A percentile compares a stretch with the other conserved stretches of the same genome.
Conservation (phyloP, 2,797 vertebrate genomes). For the Loris lydekkerianus region DNA sequence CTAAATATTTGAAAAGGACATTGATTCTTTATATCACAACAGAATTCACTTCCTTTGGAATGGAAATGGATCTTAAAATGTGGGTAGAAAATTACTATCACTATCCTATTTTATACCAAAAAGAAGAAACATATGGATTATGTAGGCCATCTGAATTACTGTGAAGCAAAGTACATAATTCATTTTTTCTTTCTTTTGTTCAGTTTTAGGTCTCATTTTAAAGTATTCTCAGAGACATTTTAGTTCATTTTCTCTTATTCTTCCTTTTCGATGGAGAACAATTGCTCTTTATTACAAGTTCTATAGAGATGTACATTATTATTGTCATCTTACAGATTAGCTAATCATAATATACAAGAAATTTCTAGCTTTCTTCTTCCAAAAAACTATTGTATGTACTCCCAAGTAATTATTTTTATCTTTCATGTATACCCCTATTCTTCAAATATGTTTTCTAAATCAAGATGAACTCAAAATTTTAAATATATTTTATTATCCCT, state of each 20-base stretch:
- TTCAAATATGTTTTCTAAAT: background rate
- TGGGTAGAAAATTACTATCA: background rate
- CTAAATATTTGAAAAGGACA: background rate
- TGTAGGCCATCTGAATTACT: background rate
- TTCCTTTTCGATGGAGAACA: background rate
- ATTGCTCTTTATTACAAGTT: background rate
- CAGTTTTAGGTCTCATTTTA: background rate
- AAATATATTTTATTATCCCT: background rate
- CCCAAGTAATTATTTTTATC: background rate
- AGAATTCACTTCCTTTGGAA: background rate
- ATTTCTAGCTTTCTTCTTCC: background rate
- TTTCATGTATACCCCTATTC: background rate
- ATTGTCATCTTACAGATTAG: background rate
- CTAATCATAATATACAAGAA: background rate
- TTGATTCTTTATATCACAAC: background rate
- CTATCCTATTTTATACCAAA: background rate
- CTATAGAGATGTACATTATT: background rate
- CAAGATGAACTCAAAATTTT: background rate
- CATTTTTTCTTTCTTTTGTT: background rate
- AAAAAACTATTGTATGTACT: background rate
- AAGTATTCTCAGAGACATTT: background rate
- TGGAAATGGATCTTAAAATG: conserved; percentile 25
- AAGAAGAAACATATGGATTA: background rate
- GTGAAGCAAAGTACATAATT: background rate
- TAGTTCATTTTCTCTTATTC: background rate